Conservation (phyloP, 2,113 vertebrate genomes). For the Bagarius yarrelli region DNA sequence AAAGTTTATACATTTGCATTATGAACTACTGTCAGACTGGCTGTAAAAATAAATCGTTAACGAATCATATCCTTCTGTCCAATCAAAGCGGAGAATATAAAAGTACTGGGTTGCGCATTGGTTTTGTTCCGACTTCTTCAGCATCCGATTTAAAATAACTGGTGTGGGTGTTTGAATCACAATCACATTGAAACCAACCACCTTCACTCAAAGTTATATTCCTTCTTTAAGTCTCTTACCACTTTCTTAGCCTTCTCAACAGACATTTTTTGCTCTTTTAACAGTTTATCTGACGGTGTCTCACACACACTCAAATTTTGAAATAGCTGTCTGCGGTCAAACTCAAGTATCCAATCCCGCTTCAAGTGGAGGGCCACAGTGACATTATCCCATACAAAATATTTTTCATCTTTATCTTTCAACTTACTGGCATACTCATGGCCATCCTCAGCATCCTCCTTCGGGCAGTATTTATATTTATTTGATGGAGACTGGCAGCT, state of each 20-base stretch:
- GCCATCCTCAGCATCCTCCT: neutral
- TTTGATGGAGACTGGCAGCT: conserved; percentile 39
- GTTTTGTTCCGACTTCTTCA: neutral
- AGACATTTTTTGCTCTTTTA: neutral
- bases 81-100: neutral
- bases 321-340: neutral
- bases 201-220: neutral
- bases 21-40: neutral
- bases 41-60: neutral
- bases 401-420: neutral
- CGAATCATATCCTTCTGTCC: no score
- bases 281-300: neutral
- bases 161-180: neutral
- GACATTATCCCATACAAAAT: conserved; percentile 46
- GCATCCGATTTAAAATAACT: neutral
- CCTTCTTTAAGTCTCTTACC: neutral
- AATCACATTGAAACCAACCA: neutral
- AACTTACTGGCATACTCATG: neutral
- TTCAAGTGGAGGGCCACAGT: conserved; percentile 39
- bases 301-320: conserved; percentile 10
- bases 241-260: neutral
- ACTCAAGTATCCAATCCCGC: neutral
- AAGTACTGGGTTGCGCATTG: neutral
- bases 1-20: neutral
- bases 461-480: neutral